Percentiles rank a stretch among this genome's conserved stretches.
These are phyloP conservation scores for Pterophyllum scalare DNA, from an alignment of 2,113 vertebrate genomes.

Conservation along the genomic window DNA sequence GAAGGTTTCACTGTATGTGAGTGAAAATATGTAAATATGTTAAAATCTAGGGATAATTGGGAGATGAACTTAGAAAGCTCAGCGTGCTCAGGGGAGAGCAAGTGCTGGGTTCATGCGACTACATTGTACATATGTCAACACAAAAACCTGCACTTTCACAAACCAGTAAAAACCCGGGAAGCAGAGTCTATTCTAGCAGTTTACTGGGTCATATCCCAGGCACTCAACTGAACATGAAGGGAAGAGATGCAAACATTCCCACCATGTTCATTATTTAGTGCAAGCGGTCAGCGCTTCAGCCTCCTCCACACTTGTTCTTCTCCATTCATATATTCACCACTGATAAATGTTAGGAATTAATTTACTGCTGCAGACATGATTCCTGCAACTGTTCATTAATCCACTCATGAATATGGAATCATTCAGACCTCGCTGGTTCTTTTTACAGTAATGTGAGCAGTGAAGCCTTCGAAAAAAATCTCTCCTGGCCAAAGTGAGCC, in stretches of 20 bases:
- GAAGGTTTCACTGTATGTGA: slow-evolving; percentile 36
- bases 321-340: slow-evolving; percentile 76
- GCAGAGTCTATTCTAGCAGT: slow-evolving; percentile 32
- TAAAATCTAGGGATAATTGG: slow-evolving; percentile 37
- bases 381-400: slow-evolving; percentile 73
- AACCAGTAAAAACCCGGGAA: not conserved
- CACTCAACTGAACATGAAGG: slow-evolving; percentile 13
- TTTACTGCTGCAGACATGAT: slow-evolving; percentile 67
- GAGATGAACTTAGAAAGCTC: slow-evolving; percentile 14
- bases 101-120: slow-evolving; percentile 12
- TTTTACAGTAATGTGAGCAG: slow-evolving; percentile 71
- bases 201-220: slow-evolving; percentile 10
- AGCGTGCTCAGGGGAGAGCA: not conserved
- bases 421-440: slow-evolving; percentile 69
- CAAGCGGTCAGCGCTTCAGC: slow-evolving; percentile 19
- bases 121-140: slow-evolving; percentile 54
- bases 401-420: slow-evolving; percentile 75
- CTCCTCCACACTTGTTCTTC: slow-evolving; percentile 41
- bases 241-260: slow-evolving; percentile 14
- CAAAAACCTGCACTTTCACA: slow-evolving; percentile 29
- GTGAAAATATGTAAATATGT: slow-evolving; percentile 37
- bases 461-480: slow-evolving; percentile 53
- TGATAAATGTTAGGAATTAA: slow-evolving; percentile 78
- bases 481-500: slow-evolving; percentile 58
- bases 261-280: slow-evolving; percentile 52